phyloP scores from a whole-genome alignment of 2,113 vertebrate species.

The Calonectris borealis region DNA sequence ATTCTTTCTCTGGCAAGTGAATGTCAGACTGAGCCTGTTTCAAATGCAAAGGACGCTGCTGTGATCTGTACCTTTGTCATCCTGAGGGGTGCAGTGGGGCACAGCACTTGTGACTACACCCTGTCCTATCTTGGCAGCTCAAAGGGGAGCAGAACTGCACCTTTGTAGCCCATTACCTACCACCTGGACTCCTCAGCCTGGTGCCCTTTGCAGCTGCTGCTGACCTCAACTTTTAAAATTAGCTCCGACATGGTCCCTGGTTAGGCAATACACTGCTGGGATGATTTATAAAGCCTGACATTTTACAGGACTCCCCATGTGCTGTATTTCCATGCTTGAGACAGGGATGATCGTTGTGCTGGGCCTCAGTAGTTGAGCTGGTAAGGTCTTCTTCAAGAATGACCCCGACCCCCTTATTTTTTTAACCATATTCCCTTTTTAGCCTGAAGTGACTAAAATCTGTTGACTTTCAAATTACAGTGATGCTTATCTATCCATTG shows the following conservation, averaged over 20 bases:
- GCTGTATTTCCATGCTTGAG: neutral
- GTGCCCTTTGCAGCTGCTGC: neutral
- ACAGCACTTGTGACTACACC: neutral
- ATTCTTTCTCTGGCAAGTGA: neutral
- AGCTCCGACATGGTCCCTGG: neutral
- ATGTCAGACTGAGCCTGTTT: neutral
- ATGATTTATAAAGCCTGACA: neutral
- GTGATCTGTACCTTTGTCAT: neutral
- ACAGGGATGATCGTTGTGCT: neutral
- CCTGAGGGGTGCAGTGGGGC: neutral
- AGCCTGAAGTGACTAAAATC: neutral
- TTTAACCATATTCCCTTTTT: neutral
- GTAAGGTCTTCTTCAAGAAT: neutral
- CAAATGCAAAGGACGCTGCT: rapidly evolving
- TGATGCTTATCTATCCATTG: neutral
- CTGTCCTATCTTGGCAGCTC: neutral
- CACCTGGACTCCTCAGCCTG: neutral
- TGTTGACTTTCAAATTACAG: neutral
- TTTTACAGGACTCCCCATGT: neutral
- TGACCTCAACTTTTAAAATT: neutral
- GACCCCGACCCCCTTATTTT: rapidly evolving
- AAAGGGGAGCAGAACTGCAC: neutral
- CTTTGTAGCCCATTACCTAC: neutral
- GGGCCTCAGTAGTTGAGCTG: neutral
- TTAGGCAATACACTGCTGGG: neutral